These are phyloP conservation scores for Isurus oxyrinchus DNA, from an alignment of 2,113 vertebrate species.

Conservation along the genomic window DNA sequence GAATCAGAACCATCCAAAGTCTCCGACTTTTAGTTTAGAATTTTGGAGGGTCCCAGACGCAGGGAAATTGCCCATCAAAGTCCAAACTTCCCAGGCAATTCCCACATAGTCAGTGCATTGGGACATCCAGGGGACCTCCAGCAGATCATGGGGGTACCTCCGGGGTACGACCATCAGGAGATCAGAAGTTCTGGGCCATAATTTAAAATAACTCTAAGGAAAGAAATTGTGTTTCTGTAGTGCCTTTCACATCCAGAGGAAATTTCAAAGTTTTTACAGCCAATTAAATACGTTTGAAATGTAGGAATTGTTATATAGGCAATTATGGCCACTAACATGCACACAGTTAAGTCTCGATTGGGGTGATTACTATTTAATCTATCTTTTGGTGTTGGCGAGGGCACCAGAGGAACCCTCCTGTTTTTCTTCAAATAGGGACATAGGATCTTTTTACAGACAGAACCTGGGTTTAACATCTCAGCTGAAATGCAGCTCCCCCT, in stretches of 20 bases:
- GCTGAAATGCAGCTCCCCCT: background rate
- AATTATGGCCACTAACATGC: background rate
- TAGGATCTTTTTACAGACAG: background rate
- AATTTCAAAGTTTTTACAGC: background rate
- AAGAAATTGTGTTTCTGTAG: background rate
- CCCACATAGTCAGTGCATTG: too few relatives aligned
- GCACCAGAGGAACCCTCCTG: background rate
- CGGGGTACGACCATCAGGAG: too few relatives aligned
- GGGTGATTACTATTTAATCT: background rate
- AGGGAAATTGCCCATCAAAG: too few relatives aligned
- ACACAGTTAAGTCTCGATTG: background rate
- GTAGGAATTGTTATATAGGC: background rate
- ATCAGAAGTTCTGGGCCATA: too few relatives aligned
- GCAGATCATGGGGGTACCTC: too few relatives aligned
- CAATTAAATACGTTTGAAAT: background rate
- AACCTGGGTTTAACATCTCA: background rate
- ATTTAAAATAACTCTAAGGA: background rate
- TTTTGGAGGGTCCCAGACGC: too few relatives aligned
- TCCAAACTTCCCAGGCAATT: too few relatives aligned
- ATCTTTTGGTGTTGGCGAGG: background rate
- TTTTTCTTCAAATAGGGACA: background rate
- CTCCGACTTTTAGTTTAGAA: too few relatives aligned
- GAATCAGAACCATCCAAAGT: too few relatives aligned
- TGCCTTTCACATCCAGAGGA: background rate
- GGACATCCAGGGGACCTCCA: too few relatives aligned